Base-by-base conservation (phyloP, 2,888 invertebrate species). In the Cryptosula pallasiana region DNA sequence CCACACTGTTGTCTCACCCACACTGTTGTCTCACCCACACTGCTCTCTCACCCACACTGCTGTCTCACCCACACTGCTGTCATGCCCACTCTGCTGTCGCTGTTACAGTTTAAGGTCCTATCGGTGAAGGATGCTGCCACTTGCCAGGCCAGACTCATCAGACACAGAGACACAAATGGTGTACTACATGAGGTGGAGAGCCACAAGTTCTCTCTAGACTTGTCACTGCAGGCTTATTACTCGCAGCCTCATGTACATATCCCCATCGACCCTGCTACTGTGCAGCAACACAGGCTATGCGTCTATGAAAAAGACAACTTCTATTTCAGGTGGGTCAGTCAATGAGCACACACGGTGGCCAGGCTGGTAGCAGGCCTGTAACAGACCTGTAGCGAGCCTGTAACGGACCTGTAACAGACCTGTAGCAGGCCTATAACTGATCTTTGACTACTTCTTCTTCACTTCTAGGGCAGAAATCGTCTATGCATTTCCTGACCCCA, bases 81-180 rank as follows among this genome's bases (percentile, higher is more conserved):
- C n/a, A n/a, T n/a, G n/a, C n/a, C n/a, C n/a, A n/a, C n/a, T n/a
- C n/a, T n/a, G n/a, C n/a, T n/a, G n/a, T n/a, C n/a, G 9, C 16
- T 57, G 16, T 57, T 57, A n/a, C 27, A 63, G 63, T 63, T 63
- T 32, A 63, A 63, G 63, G 63, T 63, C 1, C 29, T 63, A 9
- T 63, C 20, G 13, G 63, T 63, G 32, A 63, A 63, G n/a, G 32
- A 63, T 63, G 63, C 63, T 2, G 32, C 32, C 5, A 63, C 63
- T 13, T 63, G 32, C 34, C 32, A 63, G 5, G 63, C 63, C 29
- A 20, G 63, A 5, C 32, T 63, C 3, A 63, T 63, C 9, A 27
- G 63, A 32, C 63, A 63, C n/a, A 63, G 63, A 32, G 63, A 32
- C 9, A 27, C 32, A 25, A 32, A 63, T 63, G 63, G 63, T 13